These are phyloP conservation scores for Spisula subtruncata DNA, from an alignment of 2,888 invertebrate genomes.

Conservation along the genomic window DNA sequence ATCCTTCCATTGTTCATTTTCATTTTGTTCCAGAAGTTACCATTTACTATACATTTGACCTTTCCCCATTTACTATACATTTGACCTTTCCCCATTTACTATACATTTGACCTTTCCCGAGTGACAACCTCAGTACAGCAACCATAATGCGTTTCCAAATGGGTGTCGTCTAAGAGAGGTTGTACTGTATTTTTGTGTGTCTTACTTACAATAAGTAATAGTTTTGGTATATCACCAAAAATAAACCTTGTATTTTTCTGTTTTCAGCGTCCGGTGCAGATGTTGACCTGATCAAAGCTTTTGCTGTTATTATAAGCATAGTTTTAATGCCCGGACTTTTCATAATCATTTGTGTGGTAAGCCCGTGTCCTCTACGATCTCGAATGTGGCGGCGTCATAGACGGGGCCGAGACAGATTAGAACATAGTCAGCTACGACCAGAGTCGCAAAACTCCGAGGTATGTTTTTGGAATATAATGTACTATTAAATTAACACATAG, in stretches of 20 bases:
- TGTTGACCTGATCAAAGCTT: slow-evolving; percentile 72
- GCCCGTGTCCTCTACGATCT: slow-evolving; percentile 76
- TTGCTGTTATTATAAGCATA: slow-evolving; percentile 75
- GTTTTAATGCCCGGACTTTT: slow-evolving; percentile 79
- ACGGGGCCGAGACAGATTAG: slow-evolving; percentile 76
- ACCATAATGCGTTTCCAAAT: too few relatives aligned
- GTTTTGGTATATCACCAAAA: background rate
- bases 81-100: too few relatives aligned
- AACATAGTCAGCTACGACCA: slow-evolving; percentile 77
- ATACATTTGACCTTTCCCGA: too few relatives aligned
- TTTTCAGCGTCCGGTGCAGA: slow-evolving; percentile 72
- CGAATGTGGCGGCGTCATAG: slow-evolving; percentile 79
- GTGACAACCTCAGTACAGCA: too few relatives aligned
- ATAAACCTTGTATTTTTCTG: slow-evolving; percentile 33
- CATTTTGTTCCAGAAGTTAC: too few relatives aligned
- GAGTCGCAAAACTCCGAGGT: slow-evolving; percentile 77
- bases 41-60: too few relatives aligned
- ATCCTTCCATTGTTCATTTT: too few relatives aligned
- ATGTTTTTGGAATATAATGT: background rate
- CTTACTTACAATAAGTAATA: too few relatives aligned
- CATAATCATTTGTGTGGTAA: slow-evolving; percentile 78
- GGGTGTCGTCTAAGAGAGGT: too few relatives aligned
- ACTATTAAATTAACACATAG: background rate
- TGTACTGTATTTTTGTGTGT: too few relatives aligned
- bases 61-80: too few relatives aligned